Evolutionary conservation across 2,888 invertebrate genomes (phyloP).

Genomic region (Acanthosepion pharaonis): DNA sequence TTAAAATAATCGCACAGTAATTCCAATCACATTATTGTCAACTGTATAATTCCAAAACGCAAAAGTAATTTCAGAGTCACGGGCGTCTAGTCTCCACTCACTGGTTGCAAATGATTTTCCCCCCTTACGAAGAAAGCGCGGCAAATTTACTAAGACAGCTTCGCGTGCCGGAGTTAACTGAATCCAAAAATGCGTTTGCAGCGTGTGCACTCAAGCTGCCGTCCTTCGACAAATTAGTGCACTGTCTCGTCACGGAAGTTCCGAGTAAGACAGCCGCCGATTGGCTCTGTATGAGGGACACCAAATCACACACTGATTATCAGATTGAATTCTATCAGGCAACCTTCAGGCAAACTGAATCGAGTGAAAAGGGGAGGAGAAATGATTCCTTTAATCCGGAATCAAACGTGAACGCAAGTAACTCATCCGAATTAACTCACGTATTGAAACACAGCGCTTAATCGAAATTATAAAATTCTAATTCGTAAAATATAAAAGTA

Average conservation of each 20-base stretch:
- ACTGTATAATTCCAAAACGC: neutral
- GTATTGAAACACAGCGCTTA: neutral
- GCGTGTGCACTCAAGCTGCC: neutral
- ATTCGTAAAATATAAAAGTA: neutral
- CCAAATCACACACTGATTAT: neutral
- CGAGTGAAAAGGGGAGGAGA: neutral
- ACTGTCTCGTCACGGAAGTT: neutral
- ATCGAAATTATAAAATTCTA: neutral
- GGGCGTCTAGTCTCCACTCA: neutral
- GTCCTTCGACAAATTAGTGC: constrained; percentile 21
- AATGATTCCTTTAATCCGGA: neutral
- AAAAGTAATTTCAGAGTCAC: neutral
- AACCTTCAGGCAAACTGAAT: neutral
- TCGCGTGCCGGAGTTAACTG: neutral
- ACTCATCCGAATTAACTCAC: neutral
- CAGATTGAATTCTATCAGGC: neutral
- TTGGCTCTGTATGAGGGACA: neutral
- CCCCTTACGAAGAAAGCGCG: neutral
- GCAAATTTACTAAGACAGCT: constrained; percentile 16
- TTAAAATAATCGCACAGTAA: neutral
- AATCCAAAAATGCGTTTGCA: neutral
- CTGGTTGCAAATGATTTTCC: too few species aligned
- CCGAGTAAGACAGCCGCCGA: neutral
- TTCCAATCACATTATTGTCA: constrained; percentile 1
- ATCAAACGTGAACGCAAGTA: neutral